These are phyloP conservation scores for Poeciliopsis infans DNA, from an alignment of 2,797 vertebrate species.

Conservation along the genomic window DNA sequence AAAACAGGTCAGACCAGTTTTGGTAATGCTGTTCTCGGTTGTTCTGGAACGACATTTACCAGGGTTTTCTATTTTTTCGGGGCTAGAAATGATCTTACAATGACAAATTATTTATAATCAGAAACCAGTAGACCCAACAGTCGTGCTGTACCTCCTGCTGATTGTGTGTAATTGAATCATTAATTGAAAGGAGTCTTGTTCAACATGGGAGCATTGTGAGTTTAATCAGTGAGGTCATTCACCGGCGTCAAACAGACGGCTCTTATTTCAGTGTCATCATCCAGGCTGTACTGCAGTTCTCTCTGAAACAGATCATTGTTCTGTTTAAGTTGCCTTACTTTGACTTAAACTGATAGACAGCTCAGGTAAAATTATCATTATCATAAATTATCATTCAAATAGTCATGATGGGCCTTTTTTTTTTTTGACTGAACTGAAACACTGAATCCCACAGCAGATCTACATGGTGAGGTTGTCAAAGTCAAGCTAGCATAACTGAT, in stretches of 20 bases:
- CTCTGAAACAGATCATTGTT: not conserved
- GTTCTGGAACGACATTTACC: not conserved
- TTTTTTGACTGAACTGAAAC: too few relatives aligned
- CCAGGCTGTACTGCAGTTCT: not conserved
- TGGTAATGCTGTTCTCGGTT: slow-evolving; percentile 8
- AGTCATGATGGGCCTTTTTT: too few relatives aligned
- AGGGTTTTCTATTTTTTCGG: slow-evolving; percentile 4
- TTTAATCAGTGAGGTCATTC: slow-evolving; percentile 1
- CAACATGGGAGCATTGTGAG: not conserved
- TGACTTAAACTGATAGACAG: not conserved
- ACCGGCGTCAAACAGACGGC: not conserved
- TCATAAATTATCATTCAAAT: not conserved
- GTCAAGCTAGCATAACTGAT: too few relatives aligned
- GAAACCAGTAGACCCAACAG: not conserved
- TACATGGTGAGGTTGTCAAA: too few relatives aligned
- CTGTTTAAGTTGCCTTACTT: too few relatives aligned
- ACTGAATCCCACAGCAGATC: too few relatives aligned
- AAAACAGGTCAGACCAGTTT: slow-evolving; percentile 52
- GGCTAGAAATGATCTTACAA: not conserved
- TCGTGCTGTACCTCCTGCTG: not conserved
- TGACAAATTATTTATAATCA: not conserved
- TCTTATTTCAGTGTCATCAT: not conserved
- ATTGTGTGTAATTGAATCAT: not conserved
- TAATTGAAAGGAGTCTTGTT: not conserved
- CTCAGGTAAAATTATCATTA: not conserved